phyloP scores from a whole-genome alignment of 2,888 invertebrate genomes.

The Meta bourneti region DNA sequence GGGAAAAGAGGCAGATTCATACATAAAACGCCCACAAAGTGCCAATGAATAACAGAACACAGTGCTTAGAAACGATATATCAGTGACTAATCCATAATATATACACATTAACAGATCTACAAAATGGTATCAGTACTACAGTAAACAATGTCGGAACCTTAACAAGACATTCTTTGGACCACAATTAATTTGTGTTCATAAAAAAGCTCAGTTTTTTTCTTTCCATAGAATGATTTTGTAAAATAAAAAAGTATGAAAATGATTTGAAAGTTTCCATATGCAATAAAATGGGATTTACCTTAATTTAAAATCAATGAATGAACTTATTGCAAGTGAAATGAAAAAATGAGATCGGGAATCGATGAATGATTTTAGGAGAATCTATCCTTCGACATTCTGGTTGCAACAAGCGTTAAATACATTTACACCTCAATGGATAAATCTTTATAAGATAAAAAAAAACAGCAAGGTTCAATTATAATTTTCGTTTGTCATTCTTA shows the following conservation, averaged over 20 bases:
- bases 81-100: slow-evolving; percentile 54
- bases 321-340: not conserved
- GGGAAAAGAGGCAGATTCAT: not conserved
- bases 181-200: slow-evolving; percentile 39
- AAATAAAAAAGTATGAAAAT: slow-evolving; percentile 8
- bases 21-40: not conserved
- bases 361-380: no score
- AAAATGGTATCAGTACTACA: slow-evolving; percentile 32
- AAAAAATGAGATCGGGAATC: no score
- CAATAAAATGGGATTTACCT: no score
- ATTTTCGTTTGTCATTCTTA: no score
- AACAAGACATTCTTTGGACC: slow-evolving; percentile 68
- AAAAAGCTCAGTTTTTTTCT: slow-evolving; percentile 57
- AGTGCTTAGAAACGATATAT: slow-evolving; percentile 31
- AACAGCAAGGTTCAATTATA: no score
- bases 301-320: no score
- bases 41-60: not conserved
- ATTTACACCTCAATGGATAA: no score
- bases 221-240: not conserved
- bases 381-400: no score
- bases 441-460: no score
- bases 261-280: not conserved
- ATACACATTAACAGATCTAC: slow-evolving; percentile 38
- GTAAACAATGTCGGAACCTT: slow-evolving; percentile 8
- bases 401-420: no score